Base-by-base conservation (phyloP, 2,113 vertebrate genomes). In the Nothoprocta perdicaria region DNA sequence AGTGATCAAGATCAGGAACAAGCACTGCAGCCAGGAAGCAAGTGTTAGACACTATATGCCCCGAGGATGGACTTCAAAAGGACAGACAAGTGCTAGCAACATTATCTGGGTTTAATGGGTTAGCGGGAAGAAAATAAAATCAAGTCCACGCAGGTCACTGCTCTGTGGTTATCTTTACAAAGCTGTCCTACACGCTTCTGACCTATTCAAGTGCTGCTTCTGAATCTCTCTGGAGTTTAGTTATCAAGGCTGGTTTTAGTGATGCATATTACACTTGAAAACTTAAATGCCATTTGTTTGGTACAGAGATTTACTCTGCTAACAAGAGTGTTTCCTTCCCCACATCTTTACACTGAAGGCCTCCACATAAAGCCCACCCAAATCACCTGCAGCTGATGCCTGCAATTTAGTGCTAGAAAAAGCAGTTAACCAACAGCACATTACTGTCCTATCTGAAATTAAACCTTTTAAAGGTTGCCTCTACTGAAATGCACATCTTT, bases 301-400 rank as follows among this genome's bases (percentile, higher is more conserved):
- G 43, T 73, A 88, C 68, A 45, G 40, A 81, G 48, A 38, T 8
- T 18, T 26, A 57, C 45, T 77, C 35, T 40, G 71, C 67, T 66
- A 90, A 89, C 63, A 72, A 21, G 29, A 84, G 27, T 57, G 58
- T 74, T 31, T 4, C 14, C 3, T 5, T 11, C 21, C 15, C 9
- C 8, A 1, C 16, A 9, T 35, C 52, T 83, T 88, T 61, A 83
- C 52, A 46, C 23, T 77, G 85, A 83, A 94, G 87, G 76, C 74
- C 89, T 94, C 93, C 93, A 91, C 79, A 19, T 5, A 38, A 50
- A 86, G 58, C 41, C 60, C 65, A 60, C 65, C 73, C 80, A 67
- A 81, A 86, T 65, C 33, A 63, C 63, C 58, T 92, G 38, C 33
- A 67, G 27, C 61, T 52, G 1, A 74, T 38, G 61, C 46, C 40